Evolutionary conservation across 2,888 invertebrate genomes (phyloP), one percentile per base, ranked within the genome.

Genomic region (Eupeodes luniger): DNA sequence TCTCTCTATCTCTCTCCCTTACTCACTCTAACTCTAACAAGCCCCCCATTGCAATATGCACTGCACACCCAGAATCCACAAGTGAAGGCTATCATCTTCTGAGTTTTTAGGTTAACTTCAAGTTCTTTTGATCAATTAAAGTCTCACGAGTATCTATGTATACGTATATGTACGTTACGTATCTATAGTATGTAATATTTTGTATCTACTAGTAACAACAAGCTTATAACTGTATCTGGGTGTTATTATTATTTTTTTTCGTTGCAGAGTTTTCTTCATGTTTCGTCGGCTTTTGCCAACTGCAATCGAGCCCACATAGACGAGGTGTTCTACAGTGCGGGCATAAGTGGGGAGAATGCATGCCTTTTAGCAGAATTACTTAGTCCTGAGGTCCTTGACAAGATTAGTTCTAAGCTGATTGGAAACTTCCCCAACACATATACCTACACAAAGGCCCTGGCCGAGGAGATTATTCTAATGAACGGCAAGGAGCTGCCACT

Each of bases 241-340:
- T 67, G 66, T 55, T 55, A 67, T 16, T 40, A 40, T 40, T 40
- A 19, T 40, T 40, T 40, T 51, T 76, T 79, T 61, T 70, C 49
- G 77, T 90, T 91, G 36, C 91, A 95, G 94, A 94, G 94, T 1
- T 92, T 94, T 66, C 94, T 96, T 1, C 96, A 96, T 91, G 95
- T 96, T 6, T 96, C 96, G 0, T 96, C 96, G 0, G 96, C 96
- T 0, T 96, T 95, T 92, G 95, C 96, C 44, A 96, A 96, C 92
- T 96, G 96, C 91, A 91, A 93, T 57, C 90, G 91, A 4, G 61
- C 89, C 0, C 90, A 91, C 49, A 92, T 94, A 53, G 92, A 93
- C 36, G 94, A 94, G 89, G 90, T 91, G 51, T 93, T 92, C 88
- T 94, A 94, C 89, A 91, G 91, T n/a, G 90, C 93, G 1, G 92